These are phyloP conservation scores for Tipula confusa DNA, from an alignment of 2,888 invertebrate genomes.

Conservation along the genomic window DNA sequence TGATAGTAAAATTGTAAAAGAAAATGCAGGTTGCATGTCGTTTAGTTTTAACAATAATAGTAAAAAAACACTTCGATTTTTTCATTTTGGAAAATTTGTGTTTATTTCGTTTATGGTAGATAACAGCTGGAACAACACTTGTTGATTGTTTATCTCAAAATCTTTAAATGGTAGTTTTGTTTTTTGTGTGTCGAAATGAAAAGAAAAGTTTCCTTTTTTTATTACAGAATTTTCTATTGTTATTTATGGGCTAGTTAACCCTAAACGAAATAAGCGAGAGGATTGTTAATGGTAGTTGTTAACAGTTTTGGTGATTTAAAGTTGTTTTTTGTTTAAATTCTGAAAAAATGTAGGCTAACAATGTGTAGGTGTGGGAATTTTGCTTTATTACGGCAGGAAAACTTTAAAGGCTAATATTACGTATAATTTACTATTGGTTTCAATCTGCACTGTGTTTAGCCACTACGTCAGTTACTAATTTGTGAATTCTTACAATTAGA, in stretches of 20 bases:
- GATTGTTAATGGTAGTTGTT: neutral
- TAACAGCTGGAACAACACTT: neutral
- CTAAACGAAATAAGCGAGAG: neutral
- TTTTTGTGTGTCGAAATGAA: neutral
- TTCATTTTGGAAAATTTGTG: neutral
- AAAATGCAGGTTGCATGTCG: neutral
- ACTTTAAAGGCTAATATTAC: too few relatives aligned
- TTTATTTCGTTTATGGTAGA: constrained; percentile 3
- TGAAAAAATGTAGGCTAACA: too few relatives aligned
- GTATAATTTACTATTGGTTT: too few relatives aligned
- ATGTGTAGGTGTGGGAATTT: too few relatives aligned
- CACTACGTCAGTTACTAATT: too few relatives aligned
- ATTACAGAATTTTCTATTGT: neutral
- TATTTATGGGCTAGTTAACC: neutral
- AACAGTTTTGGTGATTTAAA: neutral
- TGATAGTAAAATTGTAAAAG: neutral
- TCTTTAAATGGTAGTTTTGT: neutral
- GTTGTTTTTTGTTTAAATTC: too few relatives aligned
- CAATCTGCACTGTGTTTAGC: too few relatives aligned
- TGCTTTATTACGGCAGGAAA: too few relatives aligned
- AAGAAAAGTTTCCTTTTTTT: neutral
- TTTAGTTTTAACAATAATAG: neutral
- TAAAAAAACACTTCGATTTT: neutral
- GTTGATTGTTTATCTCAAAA: neutral
- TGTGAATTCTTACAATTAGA: too few relatives aligned